A percentile compares a stretch with the other conserved stretches of the same genome.
These are phyloP conservation scores for Polyommatus icarus DNA, from an alignment of 2,888 invertebrate species.

Conservation along the genomic window DNA sequence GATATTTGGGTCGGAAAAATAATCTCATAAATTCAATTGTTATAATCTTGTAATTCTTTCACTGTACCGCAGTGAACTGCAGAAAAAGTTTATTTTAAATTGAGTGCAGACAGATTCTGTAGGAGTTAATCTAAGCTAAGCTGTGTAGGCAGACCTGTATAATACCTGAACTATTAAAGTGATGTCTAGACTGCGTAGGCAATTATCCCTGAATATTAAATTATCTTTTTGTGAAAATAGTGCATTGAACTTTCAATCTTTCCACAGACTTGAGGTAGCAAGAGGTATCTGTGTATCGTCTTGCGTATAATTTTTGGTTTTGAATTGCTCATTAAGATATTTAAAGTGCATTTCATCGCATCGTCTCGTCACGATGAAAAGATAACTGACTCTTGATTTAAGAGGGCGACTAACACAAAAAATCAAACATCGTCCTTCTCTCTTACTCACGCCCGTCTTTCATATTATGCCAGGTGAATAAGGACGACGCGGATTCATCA, in stretches of 20 bases:
- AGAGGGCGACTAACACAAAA: no score
- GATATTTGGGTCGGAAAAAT: no score
- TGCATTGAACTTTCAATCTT: background rate
- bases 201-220: background rate
- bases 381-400: no score
- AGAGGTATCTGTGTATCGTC: no score
- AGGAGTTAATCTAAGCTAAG: background rate
- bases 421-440: no score
- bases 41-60: background rate
- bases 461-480: no score
- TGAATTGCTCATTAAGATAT: no score
- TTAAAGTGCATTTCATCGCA: no score
- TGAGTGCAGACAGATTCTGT: background rate
- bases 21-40: background rate
- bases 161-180: background rate
- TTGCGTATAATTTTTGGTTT: no score
- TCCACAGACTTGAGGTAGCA: background rate
- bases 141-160: background rate
- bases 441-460: no score
- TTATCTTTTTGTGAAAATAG: background rate
- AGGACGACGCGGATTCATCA: no score
- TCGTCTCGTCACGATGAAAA: no score
- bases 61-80: background rate
- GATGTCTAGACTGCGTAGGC: slow-evolving; percentile 10
- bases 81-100: background rate